Conservation (phyloP, 1,140 invertebrate species). For the Melipona quadrifasciata region DNA sequence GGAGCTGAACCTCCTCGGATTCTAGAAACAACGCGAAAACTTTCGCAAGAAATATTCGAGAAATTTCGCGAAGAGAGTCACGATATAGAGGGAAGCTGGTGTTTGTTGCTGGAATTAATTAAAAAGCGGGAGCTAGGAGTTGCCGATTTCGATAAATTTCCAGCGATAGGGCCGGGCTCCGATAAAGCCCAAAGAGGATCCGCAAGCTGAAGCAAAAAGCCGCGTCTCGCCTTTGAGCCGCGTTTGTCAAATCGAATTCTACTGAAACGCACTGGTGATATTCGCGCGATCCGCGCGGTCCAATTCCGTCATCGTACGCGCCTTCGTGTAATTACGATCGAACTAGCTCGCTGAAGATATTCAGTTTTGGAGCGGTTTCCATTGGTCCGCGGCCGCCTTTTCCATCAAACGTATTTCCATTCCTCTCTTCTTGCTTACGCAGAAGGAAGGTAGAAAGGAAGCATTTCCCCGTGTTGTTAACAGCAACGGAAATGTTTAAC, state of each 20-base stretch:
- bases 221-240: not conserved
- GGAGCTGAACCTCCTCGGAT: no score
- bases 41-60: not conserved
- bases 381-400: not conserved
- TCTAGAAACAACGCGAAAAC: not conserved
- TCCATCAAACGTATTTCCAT: not conserved
- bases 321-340: conserved; percentile 7
- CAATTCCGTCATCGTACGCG: not conserved
- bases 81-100: not conserved
- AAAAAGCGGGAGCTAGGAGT: not conserved
- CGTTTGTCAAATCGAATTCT: not conserved
- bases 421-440: not conserved
- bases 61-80: not conserved
- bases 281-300: not conserved
- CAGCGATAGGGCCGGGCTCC: no score
- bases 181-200: no score
- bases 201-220: not conserved
- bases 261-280: conserved; percentile 7
- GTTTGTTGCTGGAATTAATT: conserved; percentile 5
- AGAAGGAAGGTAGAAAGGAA: not conserved
- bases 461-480: no score
- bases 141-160: conserved; percentile 5
- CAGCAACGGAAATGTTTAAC: no score
- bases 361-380: not conserved
- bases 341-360: no score